Base-by-base conservation (phyloP, 1,140 invertebrate genomes). In the Tetramorium alpestre region DNA sequence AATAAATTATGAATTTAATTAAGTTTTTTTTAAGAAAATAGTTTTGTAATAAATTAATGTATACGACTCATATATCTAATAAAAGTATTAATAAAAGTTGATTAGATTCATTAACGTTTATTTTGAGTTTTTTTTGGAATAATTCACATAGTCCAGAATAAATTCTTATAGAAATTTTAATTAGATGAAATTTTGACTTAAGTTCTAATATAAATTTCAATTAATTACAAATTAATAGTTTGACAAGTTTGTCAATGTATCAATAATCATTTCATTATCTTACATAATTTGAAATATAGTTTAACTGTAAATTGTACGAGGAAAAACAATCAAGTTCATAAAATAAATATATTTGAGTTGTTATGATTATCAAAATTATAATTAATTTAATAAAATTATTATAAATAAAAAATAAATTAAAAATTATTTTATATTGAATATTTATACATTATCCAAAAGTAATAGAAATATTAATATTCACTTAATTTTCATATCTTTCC, bases 81-180 rank as follows among this genome's bases (percentile, higher is more conserved):
- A 58, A 81, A 47, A 72, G 28, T 25, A 44, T 28, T 47, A 51
- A 33, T 4, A 58, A 16, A 72, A 41, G 16, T 44, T 78, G 38
- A 80, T 81, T 80, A 54, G 38, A 47, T 18, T 54, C 2, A 81
- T 56, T 49, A 28, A 80, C 3, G 8, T 72, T 56, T 58, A 25
- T 72, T 72, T 44, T 70, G 22, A 49, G 6, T 51, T 51, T 65
- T 22, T 76, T 76, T 58, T 64, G 18, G 47, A 65, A 10, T 0
- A 41, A 70, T 0, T 44, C 4, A 16, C 10, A 41, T 10, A 2
- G 11, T 18, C 5, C 1, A 3, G 18, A 64, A 64, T 33, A 13
- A 22, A 41, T 18, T 80, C 6, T 51, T 51, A 65, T 33, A 33
- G 33, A 33, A 33, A 33, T 33, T 33, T 33, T 33, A 33, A 33